Percentiles rank a stretch among this genome's conserved stretches.
Evolutionary conservation across 1,140 invertebrate species (phyloP).

Genomic region (Carcinoscorpius rotundicauda): DNA sequence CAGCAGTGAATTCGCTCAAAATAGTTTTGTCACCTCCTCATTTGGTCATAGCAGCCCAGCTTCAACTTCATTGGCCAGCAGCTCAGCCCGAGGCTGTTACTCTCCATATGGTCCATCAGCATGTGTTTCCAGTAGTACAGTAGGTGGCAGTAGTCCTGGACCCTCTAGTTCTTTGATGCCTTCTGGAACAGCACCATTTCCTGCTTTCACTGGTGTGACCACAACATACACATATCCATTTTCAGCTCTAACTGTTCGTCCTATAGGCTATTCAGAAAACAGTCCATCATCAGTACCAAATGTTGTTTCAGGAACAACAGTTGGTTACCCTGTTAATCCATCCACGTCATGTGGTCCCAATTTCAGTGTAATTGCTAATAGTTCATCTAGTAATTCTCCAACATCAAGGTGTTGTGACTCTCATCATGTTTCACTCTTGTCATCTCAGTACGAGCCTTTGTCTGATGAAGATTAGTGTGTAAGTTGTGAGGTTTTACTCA

Average conservation of each 20-base stretch:
- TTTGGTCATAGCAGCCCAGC: conserved; percentile 16
- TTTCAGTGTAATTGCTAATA: too few relatives aligned
- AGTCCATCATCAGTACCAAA: too few relatives aligned
- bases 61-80: conserved; percentile 10
- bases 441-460: conserved; percentile 70
- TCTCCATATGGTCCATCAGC: conserved; percentile 13
- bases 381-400: background rate
- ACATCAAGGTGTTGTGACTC: background rate
- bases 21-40: conserved; percentile 13
- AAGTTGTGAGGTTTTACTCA: too few relatives aligned
- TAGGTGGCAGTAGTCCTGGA: too few relatives aligned
- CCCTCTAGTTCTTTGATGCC: too few relatives aligned
- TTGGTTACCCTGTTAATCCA: too few relatives aligned
- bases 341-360: too few relatives aligned
- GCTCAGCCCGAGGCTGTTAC: conserved; percentile 12
- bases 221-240: conserved; percentile 45
- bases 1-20: conserved; percentile 7
- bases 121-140: conserved; percentile 14
- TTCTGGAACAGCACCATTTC: background rate
- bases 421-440: conserved; percentile 62
- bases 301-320: too few relatives aligned
- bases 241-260: conserved; percentile 43
- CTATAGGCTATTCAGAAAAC: background rate
- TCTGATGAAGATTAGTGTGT: conserved; percentile 62
- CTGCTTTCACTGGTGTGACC: conserved; percentile 17